A percentile compares a stretch with the other conserved stretches of the same genome.
Evolutionary conservation across 2,797 vertebrate genomes (phyloP).

Genomic region (Acrocephalus scirpaceus): DNA sequence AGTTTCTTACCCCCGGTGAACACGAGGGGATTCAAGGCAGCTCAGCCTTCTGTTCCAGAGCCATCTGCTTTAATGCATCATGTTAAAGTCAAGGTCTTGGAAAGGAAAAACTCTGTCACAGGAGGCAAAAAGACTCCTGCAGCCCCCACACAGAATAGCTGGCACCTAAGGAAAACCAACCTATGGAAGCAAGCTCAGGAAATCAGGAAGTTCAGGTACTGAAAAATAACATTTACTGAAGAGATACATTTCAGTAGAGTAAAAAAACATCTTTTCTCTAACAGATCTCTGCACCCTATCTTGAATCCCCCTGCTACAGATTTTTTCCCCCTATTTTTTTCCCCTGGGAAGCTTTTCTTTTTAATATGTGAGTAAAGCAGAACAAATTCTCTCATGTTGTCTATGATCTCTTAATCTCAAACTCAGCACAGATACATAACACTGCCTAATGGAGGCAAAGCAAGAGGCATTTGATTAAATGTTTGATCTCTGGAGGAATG

Average conservation of each 20-base stretch:
- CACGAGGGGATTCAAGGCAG: constrained; percentile 8
- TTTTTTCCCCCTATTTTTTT: background rate
- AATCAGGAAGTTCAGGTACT: background rate
- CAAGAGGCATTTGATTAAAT: constrained; percentile 55
- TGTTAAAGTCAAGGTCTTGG: constrained; percentile 39
- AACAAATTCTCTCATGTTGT: constrained; percentile 54
- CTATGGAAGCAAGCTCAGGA: background rate
- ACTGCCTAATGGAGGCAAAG: constrained; percentile 43
- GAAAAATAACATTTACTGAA: background rate
- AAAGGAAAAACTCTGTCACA: constrained; percentile 29
- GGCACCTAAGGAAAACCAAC: background rate
- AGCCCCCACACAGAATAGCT: background rate
- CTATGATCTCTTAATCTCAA: constrained; percentile 49
- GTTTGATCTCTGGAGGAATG: constrained; percentile 51
- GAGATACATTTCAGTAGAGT: background rate
- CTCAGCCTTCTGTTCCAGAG: constrained; percentile 56
- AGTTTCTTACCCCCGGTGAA: constrained; percentile 32
- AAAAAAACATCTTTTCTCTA: background rate
- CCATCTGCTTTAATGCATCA: constrained; percentile 57
- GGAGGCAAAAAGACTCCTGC: background rate
- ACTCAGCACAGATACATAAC: constrained; percentile 32
- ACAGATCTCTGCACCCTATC: constrained; percentile 15
- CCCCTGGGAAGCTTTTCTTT: background rate
- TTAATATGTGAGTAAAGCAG: constrained; percentile 51
- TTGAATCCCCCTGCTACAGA: background rate